A percentile compares a stretch with the other conserved stretches of the same genome.
These are phyloP conservation scores for Globicephala melas DNA, from an alignment of 2,113 vertebrate species.

Conservation along the genomic window DNA sequence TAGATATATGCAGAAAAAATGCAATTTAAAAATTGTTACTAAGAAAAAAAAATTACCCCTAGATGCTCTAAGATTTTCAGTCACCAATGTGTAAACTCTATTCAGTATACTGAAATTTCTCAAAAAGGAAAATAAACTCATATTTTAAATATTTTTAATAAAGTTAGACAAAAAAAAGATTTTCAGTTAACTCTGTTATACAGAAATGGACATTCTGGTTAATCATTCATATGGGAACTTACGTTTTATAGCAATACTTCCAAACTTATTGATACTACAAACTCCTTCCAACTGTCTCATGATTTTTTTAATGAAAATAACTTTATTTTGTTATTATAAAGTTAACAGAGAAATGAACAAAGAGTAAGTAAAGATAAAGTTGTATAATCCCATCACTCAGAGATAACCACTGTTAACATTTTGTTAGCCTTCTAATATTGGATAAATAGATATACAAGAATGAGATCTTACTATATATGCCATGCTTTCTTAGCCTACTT, in stretches of 20 bases:
- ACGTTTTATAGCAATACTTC: neutral
- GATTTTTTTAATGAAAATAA: neutral
- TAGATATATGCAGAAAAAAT: neutral
- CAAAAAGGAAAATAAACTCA: neutral
- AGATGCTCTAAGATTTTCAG: neutral
- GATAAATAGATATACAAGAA: neutral
- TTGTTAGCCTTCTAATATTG: slow-evolving; percentile 28
- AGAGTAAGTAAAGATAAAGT: neutral
- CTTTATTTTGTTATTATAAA: slow-evolving; percentile 29
- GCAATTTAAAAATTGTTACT: neutral
- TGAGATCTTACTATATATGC: neutral
- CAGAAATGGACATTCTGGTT: slow-evolving; percentile 30
- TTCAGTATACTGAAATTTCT: neutral
- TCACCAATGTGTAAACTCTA: slow-evolving; percentile 19
- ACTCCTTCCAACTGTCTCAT: neutral
- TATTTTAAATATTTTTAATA: slow-evolving; percentile 47
- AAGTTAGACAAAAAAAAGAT: slow-evolving; percentile 12
- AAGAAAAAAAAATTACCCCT: slow-evolving; percentile 21
- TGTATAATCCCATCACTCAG: neutral
- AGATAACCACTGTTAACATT: neutral
- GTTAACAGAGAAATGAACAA: slow-evolving; percentile 21
- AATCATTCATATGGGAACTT: slow-evolving; percentile 40
- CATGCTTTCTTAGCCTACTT: neutral
- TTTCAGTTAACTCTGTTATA: slow-evolving; percentile 13
- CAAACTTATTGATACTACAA: slow-evolving; percentile 6